phyloP scores from a whole-genome alignment of 2,797 vertebrate species.

The Argya squamiceps region DNA sequence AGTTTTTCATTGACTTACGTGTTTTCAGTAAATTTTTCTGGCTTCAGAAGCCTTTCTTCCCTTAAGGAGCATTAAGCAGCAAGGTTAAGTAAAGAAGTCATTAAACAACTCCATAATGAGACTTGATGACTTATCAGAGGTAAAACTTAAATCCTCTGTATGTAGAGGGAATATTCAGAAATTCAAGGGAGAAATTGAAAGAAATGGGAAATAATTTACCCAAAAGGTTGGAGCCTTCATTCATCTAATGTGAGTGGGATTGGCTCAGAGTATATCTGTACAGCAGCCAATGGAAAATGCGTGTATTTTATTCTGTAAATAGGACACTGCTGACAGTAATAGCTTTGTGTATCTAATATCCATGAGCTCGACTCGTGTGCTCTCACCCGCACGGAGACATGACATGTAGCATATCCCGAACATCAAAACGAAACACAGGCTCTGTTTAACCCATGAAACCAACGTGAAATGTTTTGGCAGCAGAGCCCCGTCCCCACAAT shows the following conservation, averaged over 20 bases:
- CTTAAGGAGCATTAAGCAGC: constrained; percentile 88
- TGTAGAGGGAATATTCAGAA: neutral
- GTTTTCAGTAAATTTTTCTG: neutral
- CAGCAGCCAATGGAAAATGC: neutral
- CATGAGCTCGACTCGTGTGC: neutral
- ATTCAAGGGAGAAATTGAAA: neutral
- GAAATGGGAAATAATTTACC: neutral
- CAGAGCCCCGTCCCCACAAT: neutral
- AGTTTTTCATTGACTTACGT: neutral
- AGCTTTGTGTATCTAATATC: neutral
- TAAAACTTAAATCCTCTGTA: constrained; percentile 55
- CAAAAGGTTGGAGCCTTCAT: neutral
- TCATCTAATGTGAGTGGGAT: neutral
- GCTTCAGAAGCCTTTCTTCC: neutral
- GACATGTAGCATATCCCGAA: fast-evolving
- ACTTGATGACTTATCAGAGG: constrained; percentile 88
- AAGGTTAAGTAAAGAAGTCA: constrained; percentile 87
- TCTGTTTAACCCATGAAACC: neutral
- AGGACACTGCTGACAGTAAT: neutral
- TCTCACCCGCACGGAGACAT: neutral
- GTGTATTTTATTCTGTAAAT: neutral
- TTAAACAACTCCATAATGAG: constrained; percentile 90
- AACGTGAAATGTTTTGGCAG: neutral
- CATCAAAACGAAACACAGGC: neutral
- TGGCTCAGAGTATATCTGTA: neutral